Evolutionary conservation across 2,113 vertebrate genomes (phyloP).

Genomic region (Centropus bengalensis): DNA sequence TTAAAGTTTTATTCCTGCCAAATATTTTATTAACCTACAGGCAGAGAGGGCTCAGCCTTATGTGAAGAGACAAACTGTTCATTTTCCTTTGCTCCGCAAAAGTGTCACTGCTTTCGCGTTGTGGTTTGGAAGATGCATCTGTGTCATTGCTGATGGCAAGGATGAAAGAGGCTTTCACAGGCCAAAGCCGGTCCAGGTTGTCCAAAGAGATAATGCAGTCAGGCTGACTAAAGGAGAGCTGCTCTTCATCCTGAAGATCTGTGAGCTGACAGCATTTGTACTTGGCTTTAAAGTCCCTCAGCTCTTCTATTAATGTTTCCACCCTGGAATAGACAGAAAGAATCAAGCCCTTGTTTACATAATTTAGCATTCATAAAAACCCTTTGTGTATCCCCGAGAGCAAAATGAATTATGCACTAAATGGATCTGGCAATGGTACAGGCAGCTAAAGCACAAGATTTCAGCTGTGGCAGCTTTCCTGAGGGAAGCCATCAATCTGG

Average conservation of each 20-base stretch:
- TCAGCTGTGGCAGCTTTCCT: background rate
- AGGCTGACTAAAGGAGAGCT: background rate
- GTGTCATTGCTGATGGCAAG: background rate
- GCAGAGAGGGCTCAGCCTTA: background rate
- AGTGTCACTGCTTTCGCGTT: background rate
- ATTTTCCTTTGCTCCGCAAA: background rate
- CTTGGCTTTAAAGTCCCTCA: background rate
- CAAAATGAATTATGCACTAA: background rate
- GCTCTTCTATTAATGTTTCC: background rate
- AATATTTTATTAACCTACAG: background rate
- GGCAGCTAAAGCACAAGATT: background rate
- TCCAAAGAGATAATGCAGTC: background rate
- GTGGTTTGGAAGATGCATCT: background rate
- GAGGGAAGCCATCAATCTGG: background rate
- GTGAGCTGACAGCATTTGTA: background rate
- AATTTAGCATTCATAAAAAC: background rate
- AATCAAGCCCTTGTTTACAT: background rate
- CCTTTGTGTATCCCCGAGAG: background rate
- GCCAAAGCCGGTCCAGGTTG: background rate
- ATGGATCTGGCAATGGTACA: background rate
- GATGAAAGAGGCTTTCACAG: background rate
- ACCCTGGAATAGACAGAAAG: constrained; percentile 31
- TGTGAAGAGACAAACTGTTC: background rate
- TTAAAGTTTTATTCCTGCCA: background rate
- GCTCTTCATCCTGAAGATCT: background rate